Base-by-base conservation (phyloP, 2,113 vertebrate species). In the Bubalus kerabau region DNA sequence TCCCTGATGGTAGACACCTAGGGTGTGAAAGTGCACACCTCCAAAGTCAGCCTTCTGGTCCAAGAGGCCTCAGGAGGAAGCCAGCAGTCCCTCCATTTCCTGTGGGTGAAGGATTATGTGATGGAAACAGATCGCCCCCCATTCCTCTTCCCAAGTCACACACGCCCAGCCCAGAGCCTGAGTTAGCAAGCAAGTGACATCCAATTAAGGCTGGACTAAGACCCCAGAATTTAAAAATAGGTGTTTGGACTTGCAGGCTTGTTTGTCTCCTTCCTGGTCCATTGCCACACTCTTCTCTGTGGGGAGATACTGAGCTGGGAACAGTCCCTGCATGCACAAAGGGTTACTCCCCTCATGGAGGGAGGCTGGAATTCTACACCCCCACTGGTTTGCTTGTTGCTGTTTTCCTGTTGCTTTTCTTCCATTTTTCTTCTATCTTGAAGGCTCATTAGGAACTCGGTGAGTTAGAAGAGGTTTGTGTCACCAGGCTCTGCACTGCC, bases 401-500 rank as follows among this genome's bases (percentile, higher is more conserved):
- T 97, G 95, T 98, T 56, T 97, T 98, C 97, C 95, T 92, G 71
- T 93, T 97, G 94, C 97, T 98, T 98, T 97, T 94, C 98, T 91
- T 97, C 96, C 91, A 96, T 97, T 98, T 74, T 97, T 96, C 96
- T 97, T 98, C 98, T 97, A 96, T 97, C 94, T 98, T 95, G 78
- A 96, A 98, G 97, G 93, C 98, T 98, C 97, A 98, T 98, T 97
- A 97, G 98, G 98, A 98, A 97, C 94, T 98, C 97, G 98, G 98
- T 98, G 98, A 98, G 97, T 98, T 98, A 97, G 98, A 98, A 98
- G 97, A 98, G 93, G 97, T 98, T 97, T 98, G 98, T 98, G 98
- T 98, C 98, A 98, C 98, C 98, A 89, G 98, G 96, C 97, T 98
- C 98, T 97, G 96, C 71, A 87, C 98, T 96, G 94, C 98, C 97